A percentile compares a stretch with the other conserved stretches of the same genome.
Conservation (phyloP, 2,113 vertebrate genomes). For the Oreochromis tanganicae region DNA sequence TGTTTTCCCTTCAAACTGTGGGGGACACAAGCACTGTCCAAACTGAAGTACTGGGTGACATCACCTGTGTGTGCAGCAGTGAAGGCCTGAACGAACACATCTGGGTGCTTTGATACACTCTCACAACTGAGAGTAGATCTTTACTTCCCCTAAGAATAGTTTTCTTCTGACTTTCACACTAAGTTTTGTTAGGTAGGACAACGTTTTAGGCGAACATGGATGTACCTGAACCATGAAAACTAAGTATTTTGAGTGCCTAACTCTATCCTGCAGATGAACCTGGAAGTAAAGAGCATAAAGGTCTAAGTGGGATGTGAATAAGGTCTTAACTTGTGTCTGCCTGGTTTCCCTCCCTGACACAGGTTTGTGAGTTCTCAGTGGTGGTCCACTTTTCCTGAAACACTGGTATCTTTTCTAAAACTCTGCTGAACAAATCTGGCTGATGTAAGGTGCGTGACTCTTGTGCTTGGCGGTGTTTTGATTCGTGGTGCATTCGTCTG, state of each 20-base stretch:
- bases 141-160: neutral
- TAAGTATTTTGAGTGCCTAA: fast-evolving
- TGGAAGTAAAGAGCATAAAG: neutral
- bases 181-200: neutral
- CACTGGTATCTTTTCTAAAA: neutral
- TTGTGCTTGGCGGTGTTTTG: neutral
- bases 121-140: neutral
- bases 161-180: neutral
- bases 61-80: neutral
- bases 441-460: fast-evolving
- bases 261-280: neutral
- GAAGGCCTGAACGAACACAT: neutral
- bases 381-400: fast-evolving
- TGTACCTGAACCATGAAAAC: neutral
- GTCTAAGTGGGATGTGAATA: neutral
- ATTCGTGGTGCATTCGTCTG: neutral
- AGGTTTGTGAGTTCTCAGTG: neutral
- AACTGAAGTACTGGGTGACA: neutral
- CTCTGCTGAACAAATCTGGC: neutral
- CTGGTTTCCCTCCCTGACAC: neutral
- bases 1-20: neutral
- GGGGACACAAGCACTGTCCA: neutral
- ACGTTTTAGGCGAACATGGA: neutral
- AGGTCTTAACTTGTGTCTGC: neutral
- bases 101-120: neutral